These are phyloP conservation scores for Syrmaticus mikado DNA, from an alignment of 2,113 vertebrate species.

Conservation along the genomic window DNA sequence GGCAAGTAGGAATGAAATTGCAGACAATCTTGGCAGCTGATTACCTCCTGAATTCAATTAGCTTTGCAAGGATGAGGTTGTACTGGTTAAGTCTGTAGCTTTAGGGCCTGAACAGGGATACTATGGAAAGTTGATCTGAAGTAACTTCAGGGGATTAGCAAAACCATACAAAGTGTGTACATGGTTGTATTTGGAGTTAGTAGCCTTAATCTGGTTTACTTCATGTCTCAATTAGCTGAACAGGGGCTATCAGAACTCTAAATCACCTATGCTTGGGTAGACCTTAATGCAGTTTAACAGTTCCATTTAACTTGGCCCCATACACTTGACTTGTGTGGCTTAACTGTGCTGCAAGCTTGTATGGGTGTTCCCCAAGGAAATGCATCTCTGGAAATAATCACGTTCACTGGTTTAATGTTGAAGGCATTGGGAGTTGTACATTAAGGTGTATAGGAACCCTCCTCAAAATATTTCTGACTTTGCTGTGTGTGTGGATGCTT, in stretches of 20 bases:
- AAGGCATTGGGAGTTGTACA: not conserved
- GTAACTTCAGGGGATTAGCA: not conserved
- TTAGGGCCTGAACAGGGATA: not conserved
- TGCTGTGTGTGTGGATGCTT: not conserved
- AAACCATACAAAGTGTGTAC: not conserved
- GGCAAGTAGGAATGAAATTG: constrained; percentile 35
- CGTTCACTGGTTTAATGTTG: not conserved
- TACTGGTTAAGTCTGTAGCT: not conserved
- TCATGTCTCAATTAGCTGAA: not conserved
- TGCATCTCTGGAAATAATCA: not conserved
- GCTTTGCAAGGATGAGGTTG: not conserved
- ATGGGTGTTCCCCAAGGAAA: not conserved
- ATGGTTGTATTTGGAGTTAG: accelerated
- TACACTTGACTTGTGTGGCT: not conserved
- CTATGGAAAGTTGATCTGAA: not conserved
- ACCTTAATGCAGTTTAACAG: not conserved
- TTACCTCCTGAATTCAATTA: constrained; percentile 44
- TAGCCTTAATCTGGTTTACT: not conserved
- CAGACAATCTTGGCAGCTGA: constrained; percentile 15
- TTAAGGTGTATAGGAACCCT: not conserved
- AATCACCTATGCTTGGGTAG: not conserved
- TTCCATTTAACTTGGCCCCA: not conserved
- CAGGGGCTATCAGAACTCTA: not conserved
- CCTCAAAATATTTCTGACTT: not conserved
- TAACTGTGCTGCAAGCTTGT: not conserved